A percentile compares a stretch with the other conserved stretches of the same genome.
Evolutionary conservation across 2,888 invertebrate genomes (phyloP).

Genomic region (Steinernema carpocapsae): DNA sequence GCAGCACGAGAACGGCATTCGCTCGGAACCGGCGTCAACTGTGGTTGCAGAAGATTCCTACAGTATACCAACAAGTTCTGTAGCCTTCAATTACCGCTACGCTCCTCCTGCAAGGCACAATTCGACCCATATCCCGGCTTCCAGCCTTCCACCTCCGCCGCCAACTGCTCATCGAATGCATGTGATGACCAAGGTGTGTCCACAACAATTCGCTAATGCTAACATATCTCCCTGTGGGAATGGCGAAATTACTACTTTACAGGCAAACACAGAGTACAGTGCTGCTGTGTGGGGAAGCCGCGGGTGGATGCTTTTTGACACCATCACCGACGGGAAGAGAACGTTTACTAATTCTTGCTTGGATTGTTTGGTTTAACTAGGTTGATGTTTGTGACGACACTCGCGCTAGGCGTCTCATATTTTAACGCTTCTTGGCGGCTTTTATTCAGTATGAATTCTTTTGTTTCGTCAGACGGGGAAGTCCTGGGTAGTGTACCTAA

Average conservation of each 20-base stretch:
- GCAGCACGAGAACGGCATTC: constrained; percentile 18
- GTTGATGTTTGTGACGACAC: too few relatives aligned
- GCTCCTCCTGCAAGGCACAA: not conserved
- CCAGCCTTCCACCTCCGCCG: constrained; percentile 4
- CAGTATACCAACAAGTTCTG: constrained; percentile 13
- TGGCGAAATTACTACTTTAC: too few relatives aligned
- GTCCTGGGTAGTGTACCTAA: too few relatives aligned
- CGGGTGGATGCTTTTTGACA: not conserved
- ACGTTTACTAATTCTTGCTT: constrained; percentile 9
- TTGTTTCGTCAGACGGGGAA: too few relatives aligned
- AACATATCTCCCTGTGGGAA: too few relatives aligned
- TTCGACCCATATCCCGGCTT: not conserved
- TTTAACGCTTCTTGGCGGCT: not conserved
- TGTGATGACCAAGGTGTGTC: constrained; percentile 29
- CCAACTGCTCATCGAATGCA: not conserved
- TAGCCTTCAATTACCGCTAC: not conserved
- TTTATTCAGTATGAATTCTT: not conserved
- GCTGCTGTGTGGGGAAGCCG: not conserved
- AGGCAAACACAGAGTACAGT: not conserved
- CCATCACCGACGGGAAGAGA: not conserved
- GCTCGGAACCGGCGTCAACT: constrained; percentile 2
- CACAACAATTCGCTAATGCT: too few relatives aligned
- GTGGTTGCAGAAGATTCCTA: constrained; percentile 6
- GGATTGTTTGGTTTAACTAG: constrained; percentile 3
- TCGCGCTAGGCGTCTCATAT: not conserved